A percentile compares a stretch with the other conserved stretches of the same genome.
These are phyloP conservation scores for Drosophila funebris DNA, from an alignment of 1,140 invertebrate genomes.

Conservation along the genomic window DNA sequence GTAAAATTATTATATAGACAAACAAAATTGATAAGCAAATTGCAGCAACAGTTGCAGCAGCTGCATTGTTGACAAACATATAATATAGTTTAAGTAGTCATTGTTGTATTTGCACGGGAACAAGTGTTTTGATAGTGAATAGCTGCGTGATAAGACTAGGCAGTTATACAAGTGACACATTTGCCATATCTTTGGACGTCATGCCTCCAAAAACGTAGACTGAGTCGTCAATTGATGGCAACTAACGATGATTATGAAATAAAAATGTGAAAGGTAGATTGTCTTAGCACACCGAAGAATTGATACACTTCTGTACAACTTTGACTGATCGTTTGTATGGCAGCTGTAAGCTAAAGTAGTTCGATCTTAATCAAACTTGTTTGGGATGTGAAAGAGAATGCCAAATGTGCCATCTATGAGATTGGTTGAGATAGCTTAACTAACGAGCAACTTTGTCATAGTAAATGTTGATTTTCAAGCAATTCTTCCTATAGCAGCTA, in stretches of 20 bases:
- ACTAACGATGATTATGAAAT: constrained; percentile 57
- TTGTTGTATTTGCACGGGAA: constrained; percentile 21
- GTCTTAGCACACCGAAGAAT: no score
- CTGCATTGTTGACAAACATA: constrained; percentile 69
- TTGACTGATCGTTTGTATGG: no score
- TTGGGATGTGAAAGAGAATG: no score
- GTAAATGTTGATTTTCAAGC: no score
- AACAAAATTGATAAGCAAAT: constrained; percentile 21
- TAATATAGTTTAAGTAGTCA: background rate
- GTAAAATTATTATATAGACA: constrained; percentile 16
- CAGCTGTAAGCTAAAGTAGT: no score
- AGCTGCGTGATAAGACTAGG: constrained; percentile 68
- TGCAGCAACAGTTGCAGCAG: background rate
- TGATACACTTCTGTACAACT: no score
- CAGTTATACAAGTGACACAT: constrained; percentile 18
- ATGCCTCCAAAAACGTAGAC: constrained; percentile 33
- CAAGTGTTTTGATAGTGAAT: constrained; percentile 25
- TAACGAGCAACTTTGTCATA: no score
- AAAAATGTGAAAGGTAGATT: no score
- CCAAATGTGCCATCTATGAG: no score
- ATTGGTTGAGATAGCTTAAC: no score
- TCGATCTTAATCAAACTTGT: no score
- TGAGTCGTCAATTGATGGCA: constrained; percentile 62
- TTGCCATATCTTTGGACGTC: constrained; percentile 49
- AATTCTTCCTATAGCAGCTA: no score